Evolutionary conservation across 2,888 invertebrate genomes (phyloP).

Genomic region (Gisinianus flammeolus): DNA sequence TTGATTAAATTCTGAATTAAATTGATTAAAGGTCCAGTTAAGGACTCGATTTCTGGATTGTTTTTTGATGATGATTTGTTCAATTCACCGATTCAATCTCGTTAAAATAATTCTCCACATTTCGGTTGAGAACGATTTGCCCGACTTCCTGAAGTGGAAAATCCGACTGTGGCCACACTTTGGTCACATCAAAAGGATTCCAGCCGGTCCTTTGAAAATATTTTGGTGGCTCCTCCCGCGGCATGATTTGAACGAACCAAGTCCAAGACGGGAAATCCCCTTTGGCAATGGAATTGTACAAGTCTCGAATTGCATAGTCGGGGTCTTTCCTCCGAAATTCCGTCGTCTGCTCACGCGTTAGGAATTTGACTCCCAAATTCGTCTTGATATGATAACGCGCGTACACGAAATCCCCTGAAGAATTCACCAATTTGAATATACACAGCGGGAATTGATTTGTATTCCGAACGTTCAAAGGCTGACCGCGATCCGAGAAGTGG

Average conservation of each 20-base stretch:
- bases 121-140: conserved; percentile 81
- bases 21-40: no score
- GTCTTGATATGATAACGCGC: conserved; percentile 64
- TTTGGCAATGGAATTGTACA: conserved; percentile 62
- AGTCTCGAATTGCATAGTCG: conserved; percentile 21
- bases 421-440: conserved; percentile 88
- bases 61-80: no score
- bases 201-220: conserved; percentile 58
- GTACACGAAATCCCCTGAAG: conserved; percentile 74
- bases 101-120: conserved; percentile 90
- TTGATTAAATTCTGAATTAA: no score
- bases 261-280: conserved; percentile 64
- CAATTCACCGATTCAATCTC: conserved; percentile 93
- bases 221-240: conserved; percentile 62
- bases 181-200: conserved; percentile 64
- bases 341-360: not conserved
- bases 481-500: conserved; percentile 88
- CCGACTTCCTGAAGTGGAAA: conserved; percentile 89
- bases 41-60: no score
- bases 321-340: not conserved
- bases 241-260: conserved; percentile 64
- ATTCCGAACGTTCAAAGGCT: conserved; percentile 87
- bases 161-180: conserved; percentile 85
- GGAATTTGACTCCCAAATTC: conserved; percentile 62
- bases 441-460: conserved; percentile 97